phyloP scores from a whole-genome alignment of 2,888 invertebrate genomes.

The Plagodis pulveraria region DNA sequence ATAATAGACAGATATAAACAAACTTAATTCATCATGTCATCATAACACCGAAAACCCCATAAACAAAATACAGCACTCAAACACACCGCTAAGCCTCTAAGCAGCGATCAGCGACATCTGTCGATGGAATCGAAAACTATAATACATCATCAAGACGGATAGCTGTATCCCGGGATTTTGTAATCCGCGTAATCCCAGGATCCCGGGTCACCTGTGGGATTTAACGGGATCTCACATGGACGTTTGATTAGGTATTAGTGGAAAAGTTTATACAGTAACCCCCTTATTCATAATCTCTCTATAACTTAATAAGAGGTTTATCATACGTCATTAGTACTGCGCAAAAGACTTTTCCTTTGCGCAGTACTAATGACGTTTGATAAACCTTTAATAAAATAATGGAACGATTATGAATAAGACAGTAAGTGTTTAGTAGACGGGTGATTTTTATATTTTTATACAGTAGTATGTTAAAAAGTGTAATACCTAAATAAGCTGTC shows the following conservation, averaged over 20 bases:
- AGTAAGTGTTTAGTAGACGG: constrained; percentile 35
- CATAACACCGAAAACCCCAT: too few relatives aligned
- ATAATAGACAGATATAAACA: too few relatives aligned
- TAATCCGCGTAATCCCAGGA: constrained; percentile 54
- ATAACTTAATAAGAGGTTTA: too few relatives aligned
- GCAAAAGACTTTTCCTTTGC: too few relatives aligned
- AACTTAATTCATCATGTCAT: too few relatives aligned
- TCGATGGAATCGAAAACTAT: constrained; percentile 59
- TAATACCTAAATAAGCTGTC: too few relatives aligned
- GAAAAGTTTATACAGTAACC: constrained; percentile 42
- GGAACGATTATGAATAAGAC: too few relatives aligned
- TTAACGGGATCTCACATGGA: constrained; percentile 47
- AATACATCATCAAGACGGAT: constrained; percentile 74
- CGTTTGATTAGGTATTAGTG: constrained; percentile 48
- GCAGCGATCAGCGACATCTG: constrained; percentile 55
- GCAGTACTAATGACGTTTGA: too few relatives aligned
- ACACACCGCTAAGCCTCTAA: constrained; percentile 9
- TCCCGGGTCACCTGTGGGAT: constrained; percentile 70
- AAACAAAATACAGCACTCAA: constrained; percentile 6
- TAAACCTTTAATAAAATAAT: too few relatives aligned
- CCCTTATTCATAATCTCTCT: too few relatives aligned
- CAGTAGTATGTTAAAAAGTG: neutral
- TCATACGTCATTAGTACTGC: too few relatives aligned
- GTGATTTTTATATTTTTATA: constrained; percentile 28
- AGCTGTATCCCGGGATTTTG: constrained; percentile 34